Base-by-base conservation (phyloP, 37 sponge, comb jelly and placozoan genomes). In the Dysidea cf. avara region DNA sequence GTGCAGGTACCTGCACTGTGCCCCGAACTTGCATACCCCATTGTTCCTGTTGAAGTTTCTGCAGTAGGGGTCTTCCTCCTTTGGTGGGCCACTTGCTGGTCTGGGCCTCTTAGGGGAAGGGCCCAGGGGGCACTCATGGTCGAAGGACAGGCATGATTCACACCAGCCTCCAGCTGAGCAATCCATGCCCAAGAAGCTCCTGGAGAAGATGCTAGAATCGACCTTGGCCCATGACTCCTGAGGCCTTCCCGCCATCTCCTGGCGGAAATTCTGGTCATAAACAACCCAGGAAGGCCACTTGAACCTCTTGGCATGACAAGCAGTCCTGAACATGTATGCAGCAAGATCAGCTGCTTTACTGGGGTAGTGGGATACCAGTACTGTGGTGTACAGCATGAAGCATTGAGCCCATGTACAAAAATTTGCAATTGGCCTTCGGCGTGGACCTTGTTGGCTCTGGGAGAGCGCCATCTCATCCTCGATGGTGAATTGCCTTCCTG, bases 391-490 rank as follows among this genome's bases (percentile, higher is more conserved):
- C 7, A 74, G 13, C 0, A 60, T 52, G 50, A 66, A 82, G 53
- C 83, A 82, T 29, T 82, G 83, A 7, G 22, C 1, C 75, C 83
- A 82, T 2, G 83, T 82, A 51, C 68, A 53, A 7, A 82, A 24
- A 43, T 82, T 75, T 7, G 56, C 56, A 4, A 81, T 64, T 5
- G 61, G 6, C 31, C 21, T 57, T 18, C 62, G 61, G 70, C 7
- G 51, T 68, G 70, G 51, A 69, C 2, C 35, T 61, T 26, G 37
- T 79, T 70, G 0, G 66, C 69, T 48, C 57, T 79, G 80, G 52
- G 69, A 52, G 7, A 79, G 14, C 39, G 69, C 25, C n/a, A 79
- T 34, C 38, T 79, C 70, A 1, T 70, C 80, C 62, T 79, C 70
- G 38, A 69, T 11, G 1, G 46, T 2, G 33, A 48, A 62, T 36